Evolutionary conservation across 2,113 vertebrate species (phyloP).

Genomic region (Halcyon malimbica): DNA sequence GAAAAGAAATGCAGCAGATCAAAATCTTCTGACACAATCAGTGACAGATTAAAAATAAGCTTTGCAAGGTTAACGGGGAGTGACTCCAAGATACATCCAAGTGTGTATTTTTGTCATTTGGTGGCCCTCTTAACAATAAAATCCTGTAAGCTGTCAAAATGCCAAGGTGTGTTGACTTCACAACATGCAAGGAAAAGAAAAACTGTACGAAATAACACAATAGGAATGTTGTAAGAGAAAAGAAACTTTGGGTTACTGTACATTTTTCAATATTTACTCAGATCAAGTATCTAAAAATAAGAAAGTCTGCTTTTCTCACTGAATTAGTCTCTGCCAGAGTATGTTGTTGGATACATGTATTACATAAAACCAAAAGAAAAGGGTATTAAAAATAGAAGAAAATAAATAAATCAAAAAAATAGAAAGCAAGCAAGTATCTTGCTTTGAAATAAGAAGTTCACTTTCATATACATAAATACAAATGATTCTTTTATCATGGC

Average conservation of each 20-base stretch:
- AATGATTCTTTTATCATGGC: conserved; percentile 29
- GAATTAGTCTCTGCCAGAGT: conserved; percentile 12
- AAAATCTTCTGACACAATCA: rapidly evolving
- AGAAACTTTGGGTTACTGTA: background rate
- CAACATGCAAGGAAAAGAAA: background rate
- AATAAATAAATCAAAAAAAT: background rate
- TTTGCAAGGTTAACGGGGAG: background rate
- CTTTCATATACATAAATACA: conserved; percentile 34
- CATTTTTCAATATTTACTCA: background rate
- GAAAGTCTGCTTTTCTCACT: conserved; percentile 19
- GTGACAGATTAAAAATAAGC: background rate
- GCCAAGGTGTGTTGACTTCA: conserved; percentile 28
- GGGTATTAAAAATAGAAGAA: conserved; percentile 18
- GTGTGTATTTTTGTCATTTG: background rate
- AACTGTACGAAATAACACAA: background rate
- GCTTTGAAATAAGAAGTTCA: conserved; percentile 18
- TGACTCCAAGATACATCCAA: background rate
- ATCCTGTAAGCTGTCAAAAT: background rate
- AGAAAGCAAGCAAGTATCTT: background rate
- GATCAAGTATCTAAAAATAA: conserved; percentile 35
- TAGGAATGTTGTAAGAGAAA: background rate
- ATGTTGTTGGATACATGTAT: background rate
- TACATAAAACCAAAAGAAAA: background rate
- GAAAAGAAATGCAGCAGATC: background rate
- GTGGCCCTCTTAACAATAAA: background rate